phyloP scores from a whole-genome alignment of 2,888 invertebrate genomes.

The Rhodophaea formosa region DNA sequence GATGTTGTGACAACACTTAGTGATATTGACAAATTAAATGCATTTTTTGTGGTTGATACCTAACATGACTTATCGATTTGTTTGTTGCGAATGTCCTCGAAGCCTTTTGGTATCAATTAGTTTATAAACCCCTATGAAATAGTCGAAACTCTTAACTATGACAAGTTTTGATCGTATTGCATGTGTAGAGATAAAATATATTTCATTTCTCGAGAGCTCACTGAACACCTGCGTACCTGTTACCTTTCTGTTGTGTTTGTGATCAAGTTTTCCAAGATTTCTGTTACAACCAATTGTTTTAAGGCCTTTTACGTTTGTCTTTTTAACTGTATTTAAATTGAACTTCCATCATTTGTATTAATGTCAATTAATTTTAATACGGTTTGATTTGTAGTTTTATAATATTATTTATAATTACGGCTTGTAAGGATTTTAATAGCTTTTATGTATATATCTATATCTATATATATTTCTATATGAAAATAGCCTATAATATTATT shows the following conservation, averaged over 20 bases:
- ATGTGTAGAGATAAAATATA: neutral
- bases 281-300: neutral
- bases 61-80: neutral
- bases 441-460: constrained; percentile 38
- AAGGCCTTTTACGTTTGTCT: neutral
- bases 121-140: constrained; percentile 1
- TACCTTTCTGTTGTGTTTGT: constrained; percentile 5
- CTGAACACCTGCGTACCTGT: neutral
- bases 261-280: neutral
- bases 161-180: neutral
- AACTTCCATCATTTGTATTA: constrained; percentile 8
- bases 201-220: neutral
- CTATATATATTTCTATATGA: constrained; percentile 37
- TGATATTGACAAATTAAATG: constrained; percentile 14
- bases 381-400: constrained; percentile 31
- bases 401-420: constrained; percentile 35
- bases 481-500: constrained; percentile 37
- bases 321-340: constrained; percentile 7
- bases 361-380: constrained; percentile 7
- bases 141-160: constrained; percentile 11
- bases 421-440: constrained; percentile 44
- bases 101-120: neutral
- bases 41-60: constrained; percentile 8
- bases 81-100: neutral
- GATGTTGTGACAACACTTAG: constrained; percentile 9